Evolutionary conservation across 2,113 vertebrate species (phyloP).

Genomic region (Prolemur simus): DNA sequence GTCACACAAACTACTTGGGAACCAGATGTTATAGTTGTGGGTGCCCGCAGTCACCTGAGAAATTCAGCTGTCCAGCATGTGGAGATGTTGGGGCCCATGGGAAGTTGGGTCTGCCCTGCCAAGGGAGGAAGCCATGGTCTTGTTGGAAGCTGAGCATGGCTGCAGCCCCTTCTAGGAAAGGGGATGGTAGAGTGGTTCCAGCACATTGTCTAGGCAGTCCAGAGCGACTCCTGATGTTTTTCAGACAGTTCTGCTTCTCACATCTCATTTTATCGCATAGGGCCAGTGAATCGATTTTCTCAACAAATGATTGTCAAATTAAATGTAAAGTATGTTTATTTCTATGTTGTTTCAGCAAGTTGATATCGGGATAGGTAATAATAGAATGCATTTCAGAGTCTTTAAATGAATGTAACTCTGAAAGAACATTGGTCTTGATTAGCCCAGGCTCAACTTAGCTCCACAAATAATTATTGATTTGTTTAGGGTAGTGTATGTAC

Average conservation of each 20-base stretch:
- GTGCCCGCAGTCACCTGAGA: neutral
- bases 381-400: neutral
- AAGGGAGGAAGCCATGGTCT: neutral
- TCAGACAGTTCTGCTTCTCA: neutral
- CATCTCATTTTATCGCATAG: neutral
- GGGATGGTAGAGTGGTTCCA: neutral
- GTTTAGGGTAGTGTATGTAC: neutral
- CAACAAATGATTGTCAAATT: conserved; percentile 12
- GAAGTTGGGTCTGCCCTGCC: neutral
- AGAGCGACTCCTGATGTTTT: neutral
- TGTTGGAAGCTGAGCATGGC: neutral
- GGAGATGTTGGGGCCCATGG: neutral
- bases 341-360: neutral
- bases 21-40: neutral
- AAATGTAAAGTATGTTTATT: neutral
- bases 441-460: neutral
- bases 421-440: conserved; percentile 16
- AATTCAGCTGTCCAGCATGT: neutral
- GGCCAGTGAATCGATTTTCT: neutral
- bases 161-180: neutral
- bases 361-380: neutral
- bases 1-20: neutral
- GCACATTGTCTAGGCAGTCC: neutral
- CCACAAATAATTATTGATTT: neutral
- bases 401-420: neutral